These are phyloP conservation scores for Tromatobia lineatoria DNA, from an alignment of 2,888 invertebrate species.

Conservation along the genomic window DNA sequence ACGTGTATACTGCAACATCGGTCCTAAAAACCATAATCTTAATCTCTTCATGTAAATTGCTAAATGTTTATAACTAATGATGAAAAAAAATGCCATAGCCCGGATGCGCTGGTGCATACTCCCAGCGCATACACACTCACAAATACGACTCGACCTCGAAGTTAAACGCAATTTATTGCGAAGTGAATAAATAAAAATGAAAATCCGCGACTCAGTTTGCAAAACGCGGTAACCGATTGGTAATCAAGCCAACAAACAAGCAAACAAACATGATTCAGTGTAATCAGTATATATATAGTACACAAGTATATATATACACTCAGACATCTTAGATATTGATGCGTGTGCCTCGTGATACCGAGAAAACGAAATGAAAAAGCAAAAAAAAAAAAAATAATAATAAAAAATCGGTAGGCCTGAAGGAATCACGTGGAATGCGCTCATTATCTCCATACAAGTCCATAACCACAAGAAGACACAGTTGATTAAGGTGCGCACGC, in stretches of 20 bases:
- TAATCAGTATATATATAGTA: constrained; percentile 63
- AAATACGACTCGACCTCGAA: constrained; percentile 85
- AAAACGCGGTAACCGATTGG: constrained; percentile 81
- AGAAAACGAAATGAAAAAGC: constrained; percentile 53
- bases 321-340: constrained; percentile 65
- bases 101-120: constrained; percentile 86
- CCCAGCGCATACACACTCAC: constrained; percentile 86
- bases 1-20: constrained; percentile 74
- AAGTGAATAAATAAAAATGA: constrained; percentile 67
- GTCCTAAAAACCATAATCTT: constrained; percentile 83
- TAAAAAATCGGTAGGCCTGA: constrained; percentile 22
- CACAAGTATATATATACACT: constrained; percentile 60
- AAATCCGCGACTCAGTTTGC: constrained; percentile 73
- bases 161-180: constrained; percentile 79
- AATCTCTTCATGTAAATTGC: constrained; percentile 86
- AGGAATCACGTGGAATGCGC: constrained; percentile 49
- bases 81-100: constrained; percentile 85
- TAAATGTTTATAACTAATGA: constrained; percentile 85
- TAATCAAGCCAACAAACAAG: constrained; percentile 75
- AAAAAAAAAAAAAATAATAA: constrained; percentile 53
- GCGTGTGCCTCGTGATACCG: constrained; percentile 59
- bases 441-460: constrained; percentile 67
- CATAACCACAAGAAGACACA: constrained; percentile 73
- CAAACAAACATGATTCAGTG: constrained; percentile 70
- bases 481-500: constrained; percentile 68